phyloP scores from a whole-genome alignment of 1,140 invertebrate species.

The Drosophila dunni region DNA sequence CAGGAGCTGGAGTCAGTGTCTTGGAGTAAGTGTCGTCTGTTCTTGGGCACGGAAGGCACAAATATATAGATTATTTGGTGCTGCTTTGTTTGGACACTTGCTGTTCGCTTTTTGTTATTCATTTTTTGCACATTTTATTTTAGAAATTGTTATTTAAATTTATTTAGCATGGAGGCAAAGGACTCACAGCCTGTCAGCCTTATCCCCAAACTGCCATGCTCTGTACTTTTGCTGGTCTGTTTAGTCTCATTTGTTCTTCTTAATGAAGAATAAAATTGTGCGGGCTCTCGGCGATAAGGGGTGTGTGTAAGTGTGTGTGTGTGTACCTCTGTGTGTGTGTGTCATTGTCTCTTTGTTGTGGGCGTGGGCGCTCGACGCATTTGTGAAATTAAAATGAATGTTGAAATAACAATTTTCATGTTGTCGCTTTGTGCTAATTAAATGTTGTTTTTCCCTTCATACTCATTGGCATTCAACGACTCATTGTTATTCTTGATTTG shows the following conservation, averaged over 20 bases:
- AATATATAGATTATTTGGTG: slow-evolving; percentile 72
- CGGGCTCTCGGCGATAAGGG: slow-evolving; percentile 49
- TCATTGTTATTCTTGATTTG: neutral
- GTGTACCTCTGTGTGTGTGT: neutral
- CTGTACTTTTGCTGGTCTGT: slow-evolving; percentile 37
- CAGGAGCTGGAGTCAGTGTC: slow-evolving; percentile 9
- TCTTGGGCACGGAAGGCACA: slow-evolving; percentile 39
- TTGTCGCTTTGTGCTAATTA: slow-evolving; percentile 67
- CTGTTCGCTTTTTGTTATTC: slow-evolving; percentile 42
- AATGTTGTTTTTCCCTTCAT: slow-evolving; percentile 48
- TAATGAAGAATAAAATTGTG: slow-evolving; percentile 80
- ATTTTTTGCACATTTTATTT: slow-evolving; percentile 28
- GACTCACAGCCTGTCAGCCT: slow-evolving; percentile 27
- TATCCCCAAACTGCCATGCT: neutral
- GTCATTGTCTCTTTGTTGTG: slow-evolving; percentile 11
- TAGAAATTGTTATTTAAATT: slow-evolving; percentile 75
- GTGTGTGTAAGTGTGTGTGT: no score
- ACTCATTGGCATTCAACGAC: neutral
- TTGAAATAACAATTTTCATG: slow-evolving; percentile 76
- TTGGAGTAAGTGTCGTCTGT: slow-evolving; percentile 2
- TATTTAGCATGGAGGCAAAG: slow-evolving; percentile 58
- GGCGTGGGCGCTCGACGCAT: slow-evolving; percentile 45
- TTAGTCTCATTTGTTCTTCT: slow-evolving; percentile 68
- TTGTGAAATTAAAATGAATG: slow-evolving; percentile 78
- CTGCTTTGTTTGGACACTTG: slow-evolving; percentile 56